A percentile compares a stretch with the other conserved stretches of the same genome.
Conservation (phyloP, 2,888 invertebrate species). For the Nomada ferruginata region DNA sequence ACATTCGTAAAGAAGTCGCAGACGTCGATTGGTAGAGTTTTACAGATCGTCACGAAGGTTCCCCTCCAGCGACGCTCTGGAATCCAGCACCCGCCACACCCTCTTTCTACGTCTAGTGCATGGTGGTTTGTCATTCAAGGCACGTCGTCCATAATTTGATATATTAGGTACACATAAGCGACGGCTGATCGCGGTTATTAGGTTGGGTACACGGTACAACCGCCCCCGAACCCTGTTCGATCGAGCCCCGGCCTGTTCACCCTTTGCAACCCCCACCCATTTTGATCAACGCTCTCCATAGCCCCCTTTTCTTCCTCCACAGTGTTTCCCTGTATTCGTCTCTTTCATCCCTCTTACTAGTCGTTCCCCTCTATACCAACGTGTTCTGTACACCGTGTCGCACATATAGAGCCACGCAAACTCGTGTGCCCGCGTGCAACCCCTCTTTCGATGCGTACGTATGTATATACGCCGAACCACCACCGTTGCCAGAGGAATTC, state of each 20-base stretch:
- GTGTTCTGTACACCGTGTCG: slow-evolving; percentile 4
- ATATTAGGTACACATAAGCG: slow-evolving; percentile 83
- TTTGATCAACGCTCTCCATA: slow-evolving; percentile 6
- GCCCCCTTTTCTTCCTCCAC: slow-evolving; percentile 4
- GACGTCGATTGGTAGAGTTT: not conserved
- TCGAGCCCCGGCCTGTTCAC: slow-evolving; percentile 73
- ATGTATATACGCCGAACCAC: slow-evolving; percentile 24
- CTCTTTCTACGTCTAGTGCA: slow-evolving; percentile 60
- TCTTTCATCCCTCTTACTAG: slow-evolving; percentile 23
- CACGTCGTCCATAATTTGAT: slow-evolving; percentile 82
- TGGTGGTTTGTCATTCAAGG: slow-evolving; percentile 77
- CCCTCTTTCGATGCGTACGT: slow-evolving; percentile 33
- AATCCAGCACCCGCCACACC: slow-evolving; percentile 38
- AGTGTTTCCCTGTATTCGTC: slow-evolving; percentile 4
- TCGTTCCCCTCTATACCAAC: not conserved
- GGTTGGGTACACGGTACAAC: slow-evolving; percentile 79
- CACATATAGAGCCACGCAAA: slow-evolving; percentile 1
- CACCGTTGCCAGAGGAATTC: slow-evolving; percentile 70
- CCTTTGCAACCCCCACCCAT: slow-evolving; percentile 25
- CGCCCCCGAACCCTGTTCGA: slow-evolving; percentile 65
- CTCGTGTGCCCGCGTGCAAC: not conserved
- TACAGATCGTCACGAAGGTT: not conserved
- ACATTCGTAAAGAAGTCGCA: too few species aligned
- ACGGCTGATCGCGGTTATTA: slow-evolving; percentile 83
- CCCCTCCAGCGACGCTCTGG: slow-evolving; percentile 34